These are phyloP conservation scores for Pteronura brasiliensis DNA, from an alignment of 2,113 vertebrate genomes.

Conservation along the genomic window DNA sequence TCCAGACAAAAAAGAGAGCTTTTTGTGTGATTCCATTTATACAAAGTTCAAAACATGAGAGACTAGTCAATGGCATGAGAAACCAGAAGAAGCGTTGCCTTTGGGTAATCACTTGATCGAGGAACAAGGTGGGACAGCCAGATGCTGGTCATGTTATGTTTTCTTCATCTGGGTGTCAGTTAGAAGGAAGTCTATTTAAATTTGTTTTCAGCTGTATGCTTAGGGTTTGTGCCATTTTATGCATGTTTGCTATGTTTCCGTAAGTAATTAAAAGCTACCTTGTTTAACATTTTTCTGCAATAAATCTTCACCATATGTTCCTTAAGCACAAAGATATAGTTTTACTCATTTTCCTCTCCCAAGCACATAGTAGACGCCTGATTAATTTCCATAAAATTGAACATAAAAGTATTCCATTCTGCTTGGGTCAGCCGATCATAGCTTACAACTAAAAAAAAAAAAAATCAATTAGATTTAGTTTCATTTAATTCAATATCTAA, in stretches of 20 bases:
- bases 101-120: not conserved
- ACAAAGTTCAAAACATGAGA: not conserved
- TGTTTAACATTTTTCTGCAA: not conserved
- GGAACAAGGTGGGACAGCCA: not conserved
- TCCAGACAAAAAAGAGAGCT: not conserved
- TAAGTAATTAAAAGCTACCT: not conserved
- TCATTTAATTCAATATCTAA: not conserved
- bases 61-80: not conserved
- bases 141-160: not conserved
- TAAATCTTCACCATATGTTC: not conserved
- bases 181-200: not conserved
- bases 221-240: not conserved
- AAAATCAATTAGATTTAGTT: not conserved
- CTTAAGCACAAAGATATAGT: not conserved
- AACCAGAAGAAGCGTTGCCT: not conserved
- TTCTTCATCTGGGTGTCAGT: not conserved
- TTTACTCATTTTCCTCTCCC: not conserved
- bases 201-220: not conserved
- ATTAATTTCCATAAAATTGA: constrained; percentile 3
- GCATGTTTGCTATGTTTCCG: not conserved
- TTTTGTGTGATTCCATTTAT: not conserved
- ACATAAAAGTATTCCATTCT: not conserved
- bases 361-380: not conserved
- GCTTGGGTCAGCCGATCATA: not conserved
- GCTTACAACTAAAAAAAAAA: not conserved